Percentiles rank a stretch among this genome's conserved stretches.
These are phyloP conservation scores for Neoseiulus cucumeris DNA, from an alignment of 1,140 invertebrate species.

Conservation along the genomic window DNA sequence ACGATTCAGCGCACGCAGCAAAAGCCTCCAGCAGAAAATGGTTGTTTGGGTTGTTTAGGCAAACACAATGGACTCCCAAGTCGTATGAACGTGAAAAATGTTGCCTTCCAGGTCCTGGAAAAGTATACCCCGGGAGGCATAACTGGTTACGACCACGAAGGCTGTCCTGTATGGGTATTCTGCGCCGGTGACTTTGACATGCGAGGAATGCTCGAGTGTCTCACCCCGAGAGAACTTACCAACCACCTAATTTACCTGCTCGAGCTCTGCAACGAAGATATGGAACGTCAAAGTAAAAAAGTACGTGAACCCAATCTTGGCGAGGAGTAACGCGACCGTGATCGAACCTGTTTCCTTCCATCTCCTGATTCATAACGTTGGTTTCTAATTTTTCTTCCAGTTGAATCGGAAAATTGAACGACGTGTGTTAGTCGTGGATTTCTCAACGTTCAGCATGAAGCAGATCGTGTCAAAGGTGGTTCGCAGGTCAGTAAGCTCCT, in stretches of 20 bases:
- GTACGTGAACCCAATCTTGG: not conserved
- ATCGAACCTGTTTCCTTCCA: no score
- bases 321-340: no score
- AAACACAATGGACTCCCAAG: no score
- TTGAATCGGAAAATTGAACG: not conserved
- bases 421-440: not conserved
- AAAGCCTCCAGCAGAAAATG: no score
- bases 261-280: not conserved
- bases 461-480: conserved; percentile 10
- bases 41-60: no score
- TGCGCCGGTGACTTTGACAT: conserved; percentile 10
- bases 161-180: conserved; percentile 38
- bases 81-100: no score
- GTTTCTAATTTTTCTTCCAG: not conserved
- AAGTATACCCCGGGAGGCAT: conserved; percentile 51
- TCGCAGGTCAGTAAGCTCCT: not conserved
- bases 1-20: no score
- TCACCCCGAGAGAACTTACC: conserved; percentile 7
- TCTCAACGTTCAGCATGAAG: conserved; percentile 6
- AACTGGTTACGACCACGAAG: conserved; percentile 56
- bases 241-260: conserved; percentile 2
- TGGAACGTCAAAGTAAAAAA: not conserved
- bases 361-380: no score
- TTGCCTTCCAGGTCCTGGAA: conserved; percentile 26
- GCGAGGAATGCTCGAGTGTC: conserved; percentile 4